These are phyloP conservation scores for Drosophila lutescens DNA, from an alignment of 2,888 invertebrate species.

Conservation along the genomic window DNA sequence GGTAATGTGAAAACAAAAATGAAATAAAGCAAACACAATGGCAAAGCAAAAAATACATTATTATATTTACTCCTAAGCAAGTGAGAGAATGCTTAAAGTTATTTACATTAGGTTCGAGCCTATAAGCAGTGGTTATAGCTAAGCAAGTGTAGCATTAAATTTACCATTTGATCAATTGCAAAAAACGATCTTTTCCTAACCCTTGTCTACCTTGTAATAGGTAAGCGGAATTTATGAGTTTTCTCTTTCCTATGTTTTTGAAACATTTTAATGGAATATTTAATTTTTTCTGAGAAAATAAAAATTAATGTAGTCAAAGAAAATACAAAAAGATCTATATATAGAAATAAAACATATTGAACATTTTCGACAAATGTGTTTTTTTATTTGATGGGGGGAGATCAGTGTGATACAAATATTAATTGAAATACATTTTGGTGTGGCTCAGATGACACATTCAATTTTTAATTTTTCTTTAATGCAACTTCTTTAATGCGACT, in stretches of 20 bases:
- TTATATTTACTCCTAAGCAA: slow-evolving; percentile 7
- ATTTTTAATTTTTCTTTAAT: too few relatives aligned
- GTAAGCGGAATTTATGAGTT: slow-evolving; percentile 11
- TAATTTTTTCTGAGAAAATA: slow-evolving; percentile 76
- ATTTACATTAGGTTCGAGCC: slow-evolving; percentile 14
- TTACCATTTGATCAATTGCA: slow-evolving; percentile 9
- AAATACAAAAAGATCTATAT: slow-evolving; percentile 34
- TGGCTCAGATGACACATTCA: too few relatives aligned
- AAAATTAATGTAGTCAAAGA: slow-evolving; percentile 59
- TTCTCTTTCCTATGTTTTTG: slow-evolving; percentile 50
- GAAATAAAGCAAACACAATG: slow-evolving; percentile 21
- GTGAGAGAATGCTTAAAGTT: slow-evolving; percentile 8
- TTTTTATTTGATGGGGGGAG: not conserved
- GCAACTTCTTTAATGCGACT: too few relatives aligned
- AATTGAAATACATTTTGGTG: too few relatives aligned
- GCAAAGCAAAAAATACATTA: slow-evolving; percentile 36
- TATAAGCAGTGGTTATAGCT: slow-evolving; percentile 22
- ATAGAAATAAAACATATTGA: slow-evolving; percentile 64
- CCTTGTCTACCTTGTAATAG: slow-evolving; percentile 17
- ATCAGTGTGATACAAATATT: too few relatives aligned
- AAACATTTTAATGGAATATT: slow-evolving; percentile 47
- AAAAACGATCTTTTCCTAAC: slow-evolving; percentile 1
- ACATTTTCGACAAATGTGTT: not conserved
- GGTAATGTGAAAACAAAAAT: slow-evolving; percentile 50
- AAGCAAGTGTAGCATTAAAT: slow-evolving; percentile 16